Evolutionary conservation across 1,140 invertebrate species (phyloP), one percentile per base, ranked within the genome.

Genomic region (Phthorimaea operculella): DNA sequence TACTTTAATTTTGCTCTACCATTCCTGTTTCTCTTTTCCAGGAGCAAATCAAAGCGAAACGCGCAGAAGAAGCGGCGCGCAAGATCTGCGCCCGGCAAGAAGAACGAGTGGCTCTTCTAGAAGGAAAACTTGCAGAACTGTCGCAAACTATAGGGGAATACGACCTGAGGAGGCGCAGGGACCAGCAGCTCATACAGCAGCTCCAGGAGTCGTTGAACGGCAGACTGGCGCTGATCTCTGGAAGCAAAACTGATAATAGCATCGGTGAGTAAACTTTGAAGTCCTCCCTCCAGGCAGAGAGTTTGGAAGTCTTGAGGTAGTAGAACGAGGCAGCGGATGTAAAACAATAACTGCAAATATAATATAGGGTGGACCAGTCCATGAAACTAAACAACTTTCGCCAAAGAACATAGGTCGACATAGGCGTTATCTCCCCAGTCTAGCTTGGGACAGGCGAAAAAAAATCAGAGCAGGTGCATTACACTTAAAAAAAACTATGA

Each of bases 131-230:
- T 10, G 92, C 94, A 0, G 93, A 96, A 73, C 82, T 96, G 8
- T 95, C 93, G 0, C 88, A 90, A 52, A 92, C 90, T 0, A 90
- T 96, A 33, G 94, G 94, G 1, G 89, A 89, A 59, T 95, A 95
- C 66, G 93, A 96, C 69, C 87, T 91, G 55, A 68, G 91, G 5
- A 80, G 92, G 39, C 88, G 92, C 52, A 88, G 90, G 62, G 94
- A 96, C 82, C 92, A 93, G 72, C 83, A 89, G 55, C 88, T 89
- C 17, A 95, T 96, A 70, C 89, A 91, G 58, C 90, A 90, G 63
- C 77, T 95, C 1, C 91, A 93, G 62, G 90, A 89, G 68, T 83
- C 76, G 63, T 63, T 74, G 72, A 87, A 70, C 56, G 80, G 62
- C 57, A 64, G 65, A 63, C 75, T 76, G 51, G 68, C 59, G 11